Conservation (phyloP, 2,113 vertebrate genomes). For the Mobula birostris region DNA sequence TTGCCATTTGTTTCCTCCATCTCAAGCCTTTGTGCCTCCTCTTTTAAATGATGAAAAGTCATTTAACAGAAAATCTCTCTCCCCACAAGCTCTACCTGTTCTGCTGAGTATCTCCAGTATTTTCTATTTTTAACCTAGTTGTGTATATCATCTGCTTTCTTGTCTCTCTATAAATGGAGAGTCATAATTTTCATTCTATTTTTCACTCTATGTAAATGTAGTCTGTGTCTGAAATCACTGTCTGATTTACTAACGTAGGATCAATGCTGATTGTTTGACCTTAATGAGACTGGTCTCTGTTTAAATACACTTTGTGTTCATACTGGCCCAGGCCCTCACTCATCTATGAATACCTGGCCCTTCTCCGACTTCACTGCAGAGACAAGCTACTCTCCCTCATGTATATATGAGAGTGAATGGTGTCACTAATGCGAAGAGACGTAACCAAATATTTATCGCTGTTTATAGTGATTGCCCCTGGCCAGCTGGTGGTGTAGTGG, state of each 20-base stretch:
- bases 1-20: no score
- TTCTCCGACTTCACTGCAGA: neutral
- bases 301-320: neutral
- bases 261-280: no score
- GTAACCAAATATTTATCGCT: neutral
- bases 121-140: no score
- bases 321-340: neutral
- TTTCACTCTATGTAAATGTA: neutral
- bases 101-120: no score
- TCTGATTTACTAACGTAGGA: neutral
- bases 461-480: neutral
- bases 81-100: no score
- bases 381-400: neutral
- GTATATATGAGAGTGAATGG: neutral
- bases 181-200: neutral
- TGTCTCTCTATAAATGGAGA: neutral
- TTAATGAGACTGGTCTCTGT: neutral
- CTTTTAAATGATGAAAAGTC: no score
- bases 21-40: no score
- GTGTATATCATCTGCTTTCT: neutral
- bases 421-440: neutral
- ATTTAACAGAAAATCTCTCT: no score
- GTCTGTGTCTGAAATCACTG: neutral
- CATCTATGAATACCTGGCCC: neutral
- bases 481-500: no score